Evolutionary conservation across 2,888 invertebrate species (phyloP).

Genomic region (Sphinx pinastri): DNA sequence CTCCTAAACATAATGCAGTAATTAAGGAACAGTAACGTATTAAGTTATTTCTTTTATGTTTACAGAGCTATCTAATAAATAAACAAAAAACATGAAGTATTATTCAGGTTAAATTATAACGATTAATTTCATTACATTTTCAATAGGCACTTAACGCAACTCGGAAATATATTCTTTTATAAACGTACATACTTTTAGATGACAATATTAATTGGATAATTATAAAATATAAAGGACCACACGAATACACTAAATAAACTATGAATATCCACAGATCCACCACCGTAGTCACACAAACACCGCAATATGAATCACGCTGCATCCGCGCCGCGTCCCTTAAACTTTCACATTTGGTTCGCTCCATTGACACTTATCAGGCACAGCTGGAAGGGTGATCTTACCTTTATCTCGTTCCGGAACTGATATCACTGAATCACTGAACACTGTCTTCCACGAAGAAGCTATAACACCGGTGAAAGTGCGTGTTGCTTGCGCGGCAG

Average conservation of each 20-base stretch:
- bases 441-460: slow-evolving; percentile 68
- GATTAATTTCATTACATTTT: not conserved
- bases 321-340: slow-evolving; percentile 32
- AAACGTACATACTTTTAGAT: too few relatives aligned
- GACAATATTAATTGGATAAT: not conserved
- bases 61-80: too few relatives aligned
- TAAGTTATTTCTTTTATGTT: too few relatives aligned
- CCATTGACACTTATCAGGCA: slow-evolving; percentile 46
- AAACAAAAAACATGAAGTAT: too few relatives aligned
- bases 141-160: not conserved
- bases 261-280: slow-evolving; percentile 23
- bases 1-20: too few relatives aligned
- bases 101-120: not conserved
- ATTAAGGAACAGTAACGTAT: too few relatives aligned
- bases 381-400: slow-evolving; percentile 56
- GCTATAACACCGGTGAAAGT: slow-evolving; percentile 76
- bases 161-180: not conserved
- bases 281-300: slow-evolving; percentile 47
- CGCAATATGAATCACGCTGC: slow-evolving; percentile 35
- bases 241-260: not conserved
- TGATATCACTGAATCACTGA: slow-evolving; percentile 75
- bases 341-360: slow-evolving; percentile 44
- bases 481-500: slow-evolving; percentile 76
- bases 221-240: not conserved
- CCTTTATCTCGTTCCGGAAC: slow-evolving; percentile 65